These are phyloP conservation scores for Cyclopterus lumpus DNA, from an alignment of 2,797 vertebrate genomes.

Conservation along the genomic window DNA sequence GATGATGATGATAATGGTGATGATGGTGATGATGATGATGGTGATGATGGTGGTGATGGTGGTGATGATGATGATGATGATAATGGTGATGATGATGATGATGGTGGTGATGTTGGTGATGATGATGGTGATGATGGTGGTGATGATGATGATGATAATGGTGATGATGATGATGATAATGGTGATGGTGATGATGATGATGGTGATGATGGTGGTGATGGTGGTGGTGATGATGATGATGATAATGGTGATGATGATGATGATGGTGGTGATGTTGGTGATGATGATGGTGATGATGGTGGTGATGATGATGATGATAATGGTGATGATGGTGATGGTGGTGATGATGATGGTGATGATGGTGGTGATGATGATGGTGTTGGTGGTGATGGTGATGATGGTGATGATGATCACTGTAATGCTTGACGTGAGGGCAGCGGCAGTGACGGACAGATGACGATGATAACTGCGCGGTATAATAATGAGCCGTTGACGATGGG, in stretches of 20 bases:
- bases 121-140: too few relatives aligned
- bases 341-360: too few relatives aligned
- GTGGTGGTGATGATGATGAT: too few relatives aligned
- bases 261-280: neutral
- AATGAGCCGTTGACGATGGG: slow-evolving; percentile 17
- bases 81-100: too few relatives aligned
- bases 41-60: neutral
- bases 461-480: slow-evolving; percentile 21
- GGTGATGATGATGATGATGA: too few relatives aligned
- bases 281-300: slow-evolving; percentile 38
- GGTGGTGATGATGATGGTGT: too few relatives aligned
- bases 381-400: too few relatives aligned
- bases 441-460: slow-evolving; percentile 35
- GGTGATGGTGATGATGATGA: neutral
- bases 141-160: slow-evolving; percentile 45
- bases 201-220: too few relatives aligned
- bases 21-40: slow-evolving; percentile 23
- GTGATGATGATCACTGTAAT: slow-evolving; percentile 25
- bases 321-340: neutral
- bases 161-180: slow-evolving; percentile 31
- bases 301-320: slow-evolving; percentile 35
- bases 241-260: too few relatives aligned
- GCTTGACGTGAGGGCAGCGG: slow-evolving; percentile 25
- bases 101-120: too few relatives aligned
- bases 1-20: too few relatives aligned